Conservation (phyloP, 53 echinoderm and acorn worm species). For the Temnopleurus reevesii region DNA sequence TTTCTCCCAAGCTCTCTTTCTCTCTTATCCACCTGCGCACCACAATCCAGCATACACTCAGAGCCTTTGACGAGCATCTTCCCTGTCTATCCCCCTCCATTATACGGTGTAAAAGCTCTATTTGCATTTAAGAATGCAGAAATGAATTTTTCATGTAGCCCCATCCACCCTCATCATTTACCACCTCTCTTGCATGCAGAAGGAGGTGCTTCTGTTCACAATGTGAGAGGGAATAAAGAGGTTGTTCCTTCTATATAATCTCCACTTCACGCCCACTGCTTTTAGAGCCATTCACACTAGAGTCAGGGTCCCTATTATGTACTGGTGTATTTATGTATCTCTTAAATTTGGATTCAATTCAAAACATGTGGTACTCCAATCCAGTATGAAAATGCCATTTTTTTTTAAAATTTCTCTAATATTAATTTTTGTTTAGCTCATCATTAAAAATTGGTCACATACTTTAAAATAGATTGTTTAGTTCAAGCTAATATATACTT, state of each 20-base stretch:
- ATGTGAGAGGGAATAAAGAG: neutral
- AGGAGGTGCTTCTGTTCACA: neutral
- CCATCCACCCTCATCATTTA: constrained; percentile 37
- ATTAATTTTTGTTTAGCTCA: no score
- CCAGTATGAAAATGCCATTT: no score
- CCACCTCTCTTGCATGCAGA: constrained; percentile 5
- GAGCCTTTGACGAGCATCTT: neutral
- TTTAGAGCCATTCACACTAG: neutral
- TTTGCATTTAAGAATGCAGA: constrained; percentile 31
- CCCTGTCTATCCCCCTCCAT: neutral
- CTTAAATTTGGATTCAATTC: no score
- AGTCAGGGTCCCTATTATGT: no score
- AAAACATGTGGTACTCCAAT: no score
- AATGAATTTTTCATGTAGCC: constrained; percentile 23
- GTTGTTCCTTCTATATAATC: neutral
- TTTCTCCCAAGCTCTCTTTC: neutral
- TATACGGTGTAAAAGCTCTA: neutral
- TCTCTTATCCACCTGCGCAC: neutral
- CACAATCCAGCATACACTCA: neutral
- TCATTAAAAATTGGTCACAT: no score
- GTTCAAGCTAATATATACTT: no score
- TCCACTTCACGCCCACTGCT: neutral
- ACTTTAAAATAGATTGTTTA: no score
- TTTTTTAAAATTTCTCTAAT: no score
- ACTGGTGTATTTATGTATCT: no score